These are phyloP conservation scores for Lepetodrilus schrolli DNA, from an alignment of 2,888 invertebrate genomes.

Conservation along the genomic window DNA sequence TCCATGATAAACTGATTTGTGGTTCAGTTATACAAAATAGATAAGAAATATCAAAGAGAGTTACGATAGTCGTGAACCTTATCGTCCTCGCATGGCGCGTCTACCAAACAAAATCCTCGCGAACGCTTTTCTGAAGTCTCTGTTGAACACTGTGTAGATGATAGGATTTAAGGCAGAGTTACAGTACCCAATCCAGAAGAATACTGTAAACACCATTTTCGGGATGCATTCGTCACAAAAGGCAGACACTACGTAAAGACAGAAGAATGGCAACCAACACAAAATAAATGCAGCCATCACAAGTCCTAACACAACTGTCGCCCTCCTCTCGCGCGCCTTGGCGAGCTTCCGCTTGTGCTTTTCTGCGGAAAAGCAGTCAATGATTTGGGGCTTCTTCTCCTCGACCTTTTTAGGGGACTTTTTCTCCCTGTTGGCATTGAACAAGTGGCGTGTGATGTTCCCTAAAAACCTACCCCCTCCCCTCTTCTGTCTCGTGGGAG, in stretches of 20 bases:
- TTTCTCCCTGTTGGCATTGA: slow-evolving; percentile 38
- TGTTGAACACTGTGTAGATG: slow-evolving; percentile 97
- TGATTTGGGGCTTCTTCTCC: neutral
- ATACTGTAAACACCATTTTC: slow-evolving; percentile 83
- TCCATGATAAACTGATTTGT: neutral
- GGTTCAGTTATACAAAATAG: no score
- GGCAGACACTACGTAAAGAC: slow-evolving; percentile 75
- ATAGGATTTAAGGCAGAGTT: slow-evolving; percentile 94
- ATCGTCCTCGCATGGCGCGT: slow-evolving; percentile 31
- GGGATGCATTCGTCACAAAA: slow-evolving; percentile 71
- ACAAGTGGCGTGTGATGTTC: slow-evolving; percentile 30
- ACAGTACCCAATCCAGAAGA: slow-evolving; percentile 98
- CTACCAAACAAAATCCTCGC: slow-evolving; percentile 86
- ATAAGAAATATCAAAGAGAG: no score
- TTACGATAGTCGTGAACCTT: no score
- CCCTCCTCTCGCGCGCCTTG: slow-evolving; percentile 95
- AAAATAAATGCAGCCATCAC: slow-evolving; percentile 99
- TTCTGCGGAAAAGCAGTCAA: slow-evolving; percentile 44
- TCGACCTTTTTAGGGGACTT: slow-evolving; percentile 35
- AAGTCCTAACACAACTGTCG: slow-evolving; percentile 95
- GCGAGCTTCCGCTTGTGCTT: slow-evolving; percentile 91
- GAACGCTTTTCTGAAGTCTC: slow-evolving; percentile 96
- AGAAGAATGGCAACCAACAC: slow-evolving; percentile 98
- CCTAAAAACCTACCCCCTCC: neutral
- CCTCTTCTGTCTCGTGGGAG: neutral